Base-by-base conservation (phyloP, 1,140 invertebrate genomes). In the Macrosteles quadrilineatus region DNA sequence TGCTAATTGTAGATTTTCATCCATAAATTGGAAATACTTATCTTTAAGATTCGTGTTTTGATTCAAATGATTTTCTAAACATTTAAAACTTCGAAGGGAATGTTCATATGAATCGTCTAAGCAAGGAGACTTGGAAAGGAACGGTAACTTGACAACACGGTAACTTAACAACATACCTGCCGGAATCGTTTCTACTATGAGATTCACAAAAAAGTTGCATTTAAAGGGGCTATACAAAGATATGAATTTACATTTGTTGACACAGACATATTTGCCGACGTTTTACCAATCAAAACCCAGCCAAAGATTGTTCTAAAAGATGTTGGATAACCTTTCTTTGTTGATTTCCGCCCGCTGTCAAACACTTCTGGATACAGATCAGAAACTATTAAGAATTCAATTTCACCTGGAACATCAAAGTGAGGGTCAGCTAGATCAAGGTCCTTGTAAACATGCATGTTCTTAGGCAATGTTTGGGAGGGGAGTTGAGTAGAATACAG, bases 1-100 rank as follows among this genome's bases (percentile, higher is more conserved):
- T 9, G 74, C 70, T 21, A 75, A 23, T 0, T 68, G 40, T 31
- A 69, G 9, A 66, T 79, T 77, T 40, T 78, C 78, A n/a, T 71
- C 62, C 73, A 79, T 77, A 55, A 79, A 78, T 9, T 73, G 36
- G 0, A 64, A 12, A 62, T 80, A 80, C 14, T 73, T 19, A 29
- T 19, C 4, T 30, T 55, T 40, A 2, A 72, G 23, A 17, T 47
- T 11, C 29, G 12, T 9, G 63, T 72, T n/a, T 69, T 47, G 67
- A 14, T 9, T 25, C n/a, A 74, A 66, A 6, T 66, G 17, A 14
- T n/a, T n/a, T 32, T 43, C 69, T 27, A 68, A 57, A 14, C 14
- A 45, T 2, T 27, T n/a, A 57, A 73, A 74, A 30, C 68, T 63
- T 66, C 53, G 19, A 3, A 70, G 21, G 62, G 72, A 70, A n/a